Conservation (phyloP, 2,797 vertebrate genomes). For the Sphaeramia orbicularis region DNA sequence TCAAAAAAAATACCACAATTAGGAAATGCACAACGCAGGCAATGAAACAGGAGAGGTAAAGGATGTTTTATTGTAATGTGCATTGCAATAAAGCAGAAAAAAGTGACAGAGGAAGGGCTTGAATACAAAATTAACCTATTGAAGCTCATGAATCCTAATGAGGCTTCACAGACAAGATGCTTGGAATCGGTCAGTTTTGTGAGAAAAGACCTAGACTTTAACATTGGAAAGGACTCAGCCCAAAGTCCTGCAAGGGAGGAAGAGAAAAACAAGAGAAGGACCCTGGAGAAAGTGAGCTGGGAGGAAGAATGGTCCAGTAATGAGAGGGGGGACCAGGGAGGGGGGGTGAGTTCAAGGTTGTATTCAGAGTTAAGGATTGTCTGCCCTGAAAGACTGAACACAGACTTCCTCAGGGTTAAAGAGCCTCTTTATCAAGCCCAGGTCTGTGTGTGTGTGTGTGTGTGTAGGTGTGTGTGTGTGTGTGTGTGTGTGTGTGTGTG, state of each 20-base stretch:
- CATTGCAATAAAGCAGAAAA: slow-evolving; percentile 30
- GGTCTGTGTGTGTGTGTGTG: slow-evolving; percentile 52
- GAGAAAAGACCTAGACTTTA: slow-evolving; percentile 54
- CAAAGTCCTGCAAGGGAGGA: slow-evolving; percentile 65
- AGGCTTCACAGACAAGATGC: slow-evolving; percentile 63
- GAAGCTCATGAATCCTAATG: slow-evolving; percentile 79
- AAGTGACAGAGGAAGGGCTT: slow-evolving; percentile 17
- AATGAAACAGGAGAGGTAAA: slow-evolving; percentile 59
- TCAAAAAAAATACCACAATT: no score
- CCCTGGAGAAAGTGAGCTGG: slow-evolving; percentile 71
- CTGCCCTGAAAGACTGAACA: slow-evolving; percentile 75
- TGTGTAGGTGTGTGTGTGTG: slow-evolving; percentile 2
- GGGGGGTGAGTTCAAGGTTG: slow-evolving; percentile 73
- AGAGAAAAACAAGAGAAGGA: slow-evolving; percentile 73
- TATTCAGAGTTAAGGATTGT: slow-evolving; percentile 77
- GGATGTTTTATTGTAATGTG: slow-evolving; percentile 68
- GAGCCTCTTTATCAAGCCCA: slow-evolving; percentile 81
- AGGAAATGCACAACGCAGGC: slow-evolving; percentile 34
- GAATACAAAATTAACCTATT: slow-evolving; percentile 61
- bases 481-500: no score
- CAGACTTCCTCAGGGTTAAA: slow-evolving; percentile 83
- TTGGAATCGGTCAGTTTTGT: slow-evolving; percentile 41
- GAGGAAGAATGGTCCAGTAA: slow-evolving; percentile 69
- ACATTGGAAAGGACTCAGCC: slow-evolving; percentile 56
- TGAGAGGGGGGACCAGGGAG: slow-evolving; percentile 50